Evolutionary conservation across 2,888 invertebrate genomes (phyloP).

Genomic region (Euplexia lucipara): DNA sequence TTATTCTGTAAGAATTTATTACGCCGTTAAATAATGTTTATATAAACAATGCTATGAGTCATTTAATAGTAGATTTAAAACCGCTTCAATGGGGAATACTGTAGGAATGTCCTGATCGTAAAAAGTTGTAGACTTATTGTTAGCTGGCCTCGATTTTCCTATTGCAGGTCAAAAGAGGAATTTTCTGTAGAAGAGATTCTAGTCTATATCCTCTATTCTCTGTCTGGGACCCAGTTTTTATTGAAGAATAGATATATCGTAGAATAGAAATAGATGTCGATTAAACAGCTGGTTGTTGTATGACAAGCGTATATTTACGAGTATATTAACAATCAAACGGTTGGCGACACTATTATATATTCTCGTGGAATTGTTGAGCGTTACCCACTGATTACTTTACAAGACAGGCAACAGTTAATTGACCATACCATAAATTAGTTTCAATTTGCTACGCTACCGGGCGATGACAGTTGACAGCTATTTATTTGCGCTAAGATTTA

Average conservation of each 20-base stretch:
- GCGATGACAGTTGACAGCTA: not conserved
- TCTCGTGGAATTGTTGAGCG: not conserved
- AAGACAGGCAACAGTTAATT: conserved; percentile 27
- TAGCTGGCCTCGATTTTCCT: too few species aligned
- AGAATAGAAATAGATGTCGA: not conserved
- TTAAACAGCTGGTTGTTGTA: not conserved
- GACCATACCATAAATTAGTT: conserved; percentile 31
- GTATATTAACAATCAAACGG: not conserved
- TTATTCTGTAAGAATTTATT: conserved; percentile 34
- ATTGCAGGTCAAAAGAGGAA: too few species aligned
- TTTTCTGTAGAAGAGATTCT: too few species aligned
- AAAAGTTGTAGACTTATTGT: too few species aligned
- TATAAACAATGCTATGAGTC: conserved; percentile 40
- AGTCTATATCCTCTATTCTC: too few species aligned
- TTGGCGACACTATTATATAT: not conserved
- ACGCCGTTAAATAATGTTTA: conserved; percentile 5
- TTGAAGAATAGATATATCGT: too few species aligned
- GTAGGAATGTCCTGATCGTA: not conserved
- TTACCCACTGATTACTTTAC: conserved; percentile 9
- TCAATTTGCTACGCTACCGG: conserved; percentile 22
- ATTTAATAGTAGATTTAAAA: conserved; percentile 18
- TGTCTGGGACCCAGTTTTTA: too few species aligned
- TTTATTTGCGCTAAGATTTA: conserved; percentile 33
- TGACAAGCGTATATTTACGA: not conserved
- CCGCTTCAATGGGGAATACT: not conserved